Evolutionary conservation across 2,113 vertebrate species (phyloP).

Genomic region (Neodon shergylaensis): DNA sequence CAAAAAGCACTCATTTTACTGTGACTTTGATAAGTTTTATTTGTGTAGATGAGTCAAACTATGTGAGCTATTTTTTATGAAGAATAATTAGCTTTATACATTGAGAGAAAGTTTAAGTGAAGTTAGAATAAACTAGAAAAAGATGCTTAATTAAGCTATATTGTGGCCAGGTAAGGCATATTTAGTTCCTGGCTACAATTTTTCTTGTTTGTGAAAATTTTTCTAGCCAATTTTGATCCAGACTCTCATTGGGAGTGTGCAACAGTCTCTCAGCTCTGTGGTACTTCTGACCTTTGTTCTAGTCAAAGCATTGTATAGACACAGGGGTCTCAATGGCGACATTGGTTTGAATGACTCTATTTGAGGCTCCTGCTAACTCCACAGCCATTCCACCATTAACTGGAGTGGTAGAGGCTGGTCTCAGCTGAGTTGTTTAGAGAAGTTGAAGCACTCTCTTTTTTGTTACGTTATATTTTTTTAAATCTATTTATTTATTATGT

Average conservation of each 20-base stretch:
- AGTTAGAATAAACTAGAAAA: not conserved
- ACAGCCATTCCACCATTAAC: not conserved
- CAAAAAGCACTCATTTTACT: not conserved
- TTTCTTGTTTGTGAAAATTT: not conserved
- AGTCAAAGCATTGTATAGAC: not conserved
- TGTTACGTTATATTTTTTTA: not conserved
- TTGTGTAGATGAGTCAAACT: not conserved
- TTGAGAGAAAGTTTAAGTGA: not conserved
- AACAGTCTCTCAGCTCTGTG: not conserved
- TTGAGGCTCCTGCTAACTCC: not conserved
- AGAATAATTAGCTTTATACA: not conserved
- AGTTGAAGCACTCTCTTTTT: not conserved
- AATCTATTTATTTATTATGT: no score
- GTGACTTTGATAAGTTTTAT: not conserved
- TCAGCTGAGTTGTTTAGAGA: not conserved
- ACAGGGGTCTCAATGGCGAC: no score
- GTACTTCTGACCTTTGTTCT: not conserved
- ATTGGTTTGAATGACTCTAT: not conserved
- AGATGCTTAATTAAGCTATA: conserved; percentile 27
- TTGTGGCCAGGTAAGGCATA: conserved; percentile 1
- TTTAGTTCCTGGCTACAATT: not conserved
- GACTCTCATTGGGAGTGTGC: not conserved
- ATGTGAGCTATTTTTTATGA: not conserved
- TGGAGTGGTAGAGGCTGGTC: not conserved
- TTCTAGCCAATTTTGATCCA: not conserved